Base-by-base conservation (phyloP, 1,140 invertebrate genomes). In the Drosophila lowei region DNA sequence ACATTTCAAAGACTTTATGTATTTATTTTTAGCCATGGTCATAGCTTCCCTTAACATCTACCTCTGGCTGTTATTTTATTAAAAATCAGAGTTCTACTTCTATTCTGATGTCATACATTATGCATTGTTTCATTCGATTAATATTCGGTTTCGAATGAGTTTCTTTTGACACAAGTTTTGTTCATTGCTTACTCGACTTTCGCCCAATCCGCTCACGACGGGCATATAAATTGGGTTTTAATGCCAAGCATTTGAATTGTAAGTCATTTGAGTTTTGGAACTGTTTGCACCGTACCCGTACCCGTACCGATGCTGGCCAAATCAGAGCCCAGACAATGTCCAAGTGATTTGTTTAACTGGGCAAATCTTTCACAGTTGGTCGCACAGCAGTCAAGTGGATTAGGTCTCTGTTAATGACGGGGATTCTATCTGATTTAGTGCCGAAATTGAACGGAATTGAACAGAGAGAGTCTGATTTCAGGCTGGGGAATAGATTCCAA, bases 371-470 rank as follows among this genome's bases (percentile, higher is more conserved):
- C 44, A 68, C 63, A 68, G 63, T 68, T 68, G 63, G 56, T 15
- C 43, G 56, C 68, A 74, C 55, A 48, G 55, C 25, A 49, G 57
- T 62, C 61, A 80, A 86, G 83, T 81, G 81, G 77, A 86, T 81
- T 86, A 86, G 70, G 77, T 43, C 58, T 41, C 58, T 78, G 78
- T 72, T 86, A 86, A 86, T 86, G 81, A 86, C 73, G 66, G 77
- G 71, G 11, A 48, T 68, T 67, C 65, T 48, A 42, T 61, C 25
- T 61, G 38, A 53, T 52, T 61, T 61, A 41, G 13, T 23, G 6
- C 34, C 46, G 28, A 34, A 9, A 9, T 9, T 34, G 30, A 34
- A 9, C 30, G 30, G 1, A 34, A 34, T 9, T 34, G 8, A 18
- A 18, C 1, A 18, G 18, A 18, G 2, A 18, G 18, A 18, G 18